Percentiles rank a stretch among this genome's conserved stretches.
These are phyloP conservation scores for Xestia sexstrigata DNA, from an alignment of 2,888 invertebrate genomes.

Conservation along the genomic window DNA sequence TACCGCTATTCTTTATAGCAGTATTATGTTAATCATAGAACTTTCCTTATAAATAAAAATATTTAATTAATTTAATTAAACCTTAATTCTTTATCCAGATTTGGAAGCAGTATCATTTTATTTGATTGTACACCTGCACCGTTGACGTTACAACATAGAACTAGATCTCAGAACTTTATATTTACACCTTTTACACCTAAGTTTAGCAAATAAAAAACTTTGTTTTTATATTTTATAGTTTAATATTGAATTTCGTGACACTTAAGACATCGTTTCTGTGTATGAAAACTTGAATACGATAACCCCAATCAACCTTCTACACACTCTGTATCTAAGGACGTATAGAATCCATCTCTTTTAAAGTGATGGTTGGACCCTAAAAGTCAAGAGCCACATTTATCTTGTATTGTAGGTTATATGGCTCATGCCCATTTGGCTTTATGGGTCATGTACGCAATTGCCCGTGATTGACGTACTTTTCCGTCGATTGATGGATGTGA, in stretches of 20 bases:
- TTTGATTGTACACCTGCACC: too few species aligned
- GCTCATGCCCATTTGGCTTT: slow-evolving; percentile 39
- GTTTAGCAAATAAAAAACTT: too few species aligned
- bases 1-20: background rate
- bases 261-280: background rate
- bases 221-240: background rate
- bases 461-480: slow-evolving; percentile 48
- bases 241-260: background rate
- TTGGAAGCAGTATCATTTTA: too few species aligned
- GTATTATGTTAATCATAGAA: background rate
- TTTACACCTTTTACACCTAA: too few species aligned
- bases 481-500: slow-evolving; percentile 34
- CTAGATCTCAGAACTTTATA: too few species aligned
- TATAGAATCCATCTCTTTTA: background rate
- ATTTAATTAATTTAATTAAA: too few species aligned
- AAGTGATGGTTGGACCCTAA: background rate
- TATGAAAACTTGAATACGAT: background rate
- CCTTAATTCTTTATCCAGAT: too few species aligned
- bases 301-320: background rate
- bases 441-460: slow-evolving; percentile 51
- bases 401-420: slow-evolving; percentile 45
- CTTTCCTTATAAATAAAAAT: too few species aligned
- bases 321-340: background rate
- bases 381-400: slow-evolving; percentile 47
- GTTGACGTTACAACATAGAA: too few species aligned